These are phyloP conservation scores for Shinisaurus crocodilurus DNA, from an alignment of 2,113 vertebrate genomes.

Conservation along the genomic window DNA sequence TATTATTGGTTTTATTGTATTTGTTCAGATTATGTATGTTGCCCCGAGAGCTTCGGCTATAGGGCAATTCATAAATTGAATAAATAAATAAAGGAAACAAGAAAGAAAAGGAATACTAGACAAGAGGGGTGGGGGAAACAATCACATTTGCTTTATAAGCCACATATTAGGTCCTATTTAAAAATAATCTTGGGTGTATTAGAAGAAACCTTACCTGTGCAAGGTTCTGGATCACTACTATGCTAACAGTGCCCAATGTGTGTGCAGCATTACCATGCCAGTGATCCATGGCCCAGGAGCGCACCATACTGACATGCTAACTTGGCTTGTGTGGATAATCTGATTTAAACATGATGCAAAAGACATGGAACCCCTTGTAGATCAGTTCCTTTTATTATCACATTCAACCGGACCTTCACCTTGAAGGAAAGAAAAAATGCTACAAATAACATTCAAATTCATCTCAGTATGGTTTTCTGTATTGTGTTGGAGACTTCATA, in stretches of 20 bases:
- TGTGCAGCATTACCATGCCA: neutral
- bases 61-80: too few relatives aligned
- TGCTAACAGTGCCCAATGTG: neutral
- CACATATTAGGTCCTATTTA: conserved; percentile 71
- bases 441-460: conserved; percentile 53
- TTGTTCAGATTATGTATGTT: too few relatives aligned
- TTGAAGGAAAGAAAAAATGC: neutral
- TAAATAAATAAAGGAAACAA: too few relatives aligned
- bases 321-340: neutral
- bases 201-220: neutral
- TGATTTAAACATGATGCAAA: neutral
- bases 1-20: too few relatives aligned
- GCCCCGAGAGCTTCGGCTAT: too few relatives aligned
- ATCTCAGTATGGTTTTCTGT: conserved; percentile 75
- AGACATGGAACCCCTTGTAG: too few relatives aligned
- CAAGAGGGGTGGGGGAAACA: conserved; percentile 28
- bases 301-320: neutral
- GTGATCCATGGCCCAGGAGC: neutral
- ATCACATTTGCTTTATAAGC: conserved; percentile 64
- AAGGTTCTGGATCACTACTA: conserved; percentile 53
- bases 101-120: neutral
- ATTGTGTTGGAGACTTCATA: conserved; percentile 74
- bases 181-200: conserved; percentile 51
- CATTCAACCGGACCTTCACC: neutral
- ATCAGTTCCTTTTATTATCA: neutral